These are phyloP conservation scores for Matsumurasca onukii DNA, from an alignment of 1,140 invertebrate species.

Conservation along the genomic window DNA sequence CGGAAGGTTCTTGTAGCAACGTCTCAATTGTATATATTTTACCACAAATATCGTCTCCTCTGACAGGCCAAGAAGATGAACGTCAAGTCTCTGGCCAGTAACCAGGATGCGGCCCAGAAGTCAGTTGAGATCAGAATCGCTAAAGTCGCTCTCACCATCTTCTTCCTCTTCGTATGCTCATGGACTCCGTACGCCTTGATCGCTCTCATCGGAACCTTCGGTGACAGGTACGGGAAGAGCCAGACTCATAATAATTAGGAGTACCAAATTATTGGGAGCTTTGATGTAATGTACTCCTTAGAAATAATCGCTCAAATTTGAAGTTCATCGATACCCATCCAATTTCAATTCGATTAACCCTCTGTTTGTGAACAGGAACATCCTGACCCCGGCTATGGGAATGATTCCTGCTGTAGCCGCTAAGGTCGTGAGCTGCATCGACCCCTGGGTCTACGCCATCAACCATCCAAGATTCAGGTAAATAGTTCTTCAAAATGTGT, in stretches of 20 bases:
- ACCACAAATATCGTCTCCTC: too few relatives aligned
- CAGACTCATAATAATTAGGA: not conserved
- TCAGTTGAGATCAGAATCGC: constrained; percentile 72
- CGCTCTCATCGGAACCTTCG: constrained; percentile 69
- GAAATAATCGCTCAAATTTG: not conserved
- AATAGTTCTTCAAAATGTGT: not conserved
- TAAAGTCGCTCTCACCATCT: constrained; percentile 71
- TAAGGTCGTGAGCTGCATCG: constrained; percentile 72
- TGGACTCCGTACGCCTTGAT: constrained; percentile 77
- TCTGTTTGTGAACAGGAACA: constrained; percentile 48
- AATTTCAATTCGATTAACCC: not conserved
- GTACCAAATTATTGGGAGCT: not conserved
- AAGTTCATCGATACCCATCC: not conserved
- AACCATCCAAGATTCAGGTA: constrained; percentile 73
- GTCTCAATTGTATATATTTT: too few relatives aligned
- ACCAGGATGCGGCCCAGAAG: constrained; percentile 62
- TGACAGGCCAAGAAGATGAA: constrained; percentile 86
- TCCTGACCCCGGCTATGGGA: constrained; percentile 65
- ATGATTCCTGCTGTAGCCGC: constrained; percentile 72
- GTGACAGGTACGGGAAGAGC: constrained; percentile 59
- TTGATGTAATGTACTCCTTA: not conserved
- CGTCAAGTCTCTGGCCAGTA: constrained; percentile 68
- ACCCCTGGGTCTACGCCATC: constrained; percentile 77
- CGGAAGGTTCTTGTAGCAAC: too few relatives aligned
- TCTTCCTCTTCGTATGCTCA: constrained; percentile 69